Base-by-base conservation (phyloP, 2,113 vertebrate genomes). In the Litocranius walleri region DNA sequence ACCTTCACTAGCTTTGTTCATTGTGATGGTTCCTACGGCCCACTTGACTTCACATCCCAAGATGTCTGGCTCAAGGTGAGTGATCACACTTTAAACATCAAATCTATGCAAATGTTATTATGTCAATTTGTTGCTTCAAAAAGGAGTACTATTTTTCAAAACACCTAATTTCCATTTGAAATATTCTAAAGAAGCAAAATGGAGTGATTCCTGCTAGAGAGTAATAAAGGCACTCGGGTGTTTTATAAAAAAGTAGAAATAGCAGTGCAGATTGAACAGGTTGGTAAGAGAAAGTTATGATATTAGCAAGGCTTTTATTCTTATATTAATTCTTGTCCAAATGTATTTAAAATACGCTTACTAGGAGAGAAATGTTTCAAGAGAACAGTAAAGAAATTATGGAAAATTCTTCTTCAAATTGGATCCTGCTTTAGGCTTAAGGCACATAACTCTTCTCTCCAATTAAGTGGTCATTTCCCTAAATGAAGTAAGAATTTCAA, bases 111-210 rank as follows among this genome's bases (percentile, higher is more conserved):
- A 80, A 40, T 95, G 85, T 30, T 92, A 80, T 82, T 95, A 84
- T 90, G 84, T 95, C 36, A 87, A 82, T 54, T 5, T 78, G 33
- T 82, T 88, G 36, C 12, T 95, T 62, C 64, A 92, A 56, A 59
- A 77, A 92, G 9, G 7, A 12, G 2, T 33, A 29, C 21, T 87
- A 59, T 92, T 19, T 80, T 97, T 93, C 57, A 82, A 93, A 91
- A 71, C 3, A 86, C 61, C 3, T n/a, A 56, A 61, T 90, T 89
- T 84, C 21, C 36, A 59, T 56, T 56, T 56, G 8, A 92, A 96
- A 87, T 81, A 85, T 67, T 94, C 67, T 89, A 36, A 59, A 95
- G 36, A 91, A 84, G 21, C 40, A 93, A 95, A 92, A 78, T 71
- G 5, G 50, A 87, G 16, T 78, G 56, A 96, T 87, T 89, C 16